Percentiles rank a stretch among this genome's conserved stretches.
Evolutionary conservation across 2,113 vertebrate species (phyloP).

Genomic region (Malurus melanocephalus): DNA sequence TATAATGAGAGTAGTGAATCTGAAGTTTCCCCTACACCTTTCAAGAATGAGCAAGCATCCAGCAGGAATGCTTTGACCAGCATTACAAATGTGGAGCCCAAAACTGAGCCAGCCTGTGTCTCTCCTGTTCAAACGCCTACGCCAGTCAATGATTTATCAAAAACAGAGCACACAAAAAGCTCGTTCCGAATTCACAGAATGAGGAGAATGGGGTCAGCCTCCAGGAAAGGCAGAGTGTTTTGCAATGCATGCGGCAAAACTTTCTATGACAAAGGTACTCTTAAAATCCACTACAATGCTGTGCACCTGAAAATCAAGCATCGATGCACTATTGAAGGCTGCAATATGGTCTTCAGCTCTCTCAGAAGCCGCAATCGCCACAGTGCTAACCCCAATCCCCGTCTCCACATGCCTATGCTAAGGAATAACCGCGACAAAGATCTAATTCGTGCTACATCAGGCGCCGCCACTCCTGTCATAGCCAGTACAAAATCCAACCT

Average conservation of each 20-base stretch:
- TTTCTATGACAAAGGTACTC: constrained; percentile 98
- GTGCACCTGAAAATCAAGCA: constrained; percentile 99
- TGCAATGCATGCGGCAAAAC: constrained; percentile 98
- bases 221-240: constrained; percentile 95
- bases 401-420: constrained; percentile 98
- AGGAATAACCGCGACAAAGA: constrained; percentile 98
- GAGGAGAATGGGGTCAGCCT: constrained; percentile 94
- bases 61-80: constrained; percentile 85
- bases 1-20: constrained; percentile 96
- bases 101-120: constrained; percentile 88
- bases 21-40: constrained; percentile 92
- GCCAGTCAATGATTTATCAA: constrained; percentile 80
- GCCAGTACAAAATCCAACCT: constrained; percentile 91
- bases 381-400: constrained; percentile 96
- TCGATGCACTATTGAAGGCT: constrained; percentile 96
- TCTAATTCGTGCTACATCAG: constrained; percentile 91
- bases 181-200: constrained; percentile 96
- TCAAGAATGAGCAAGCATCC: constrained; percentile 87
- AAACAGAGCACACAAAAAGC: constrained; percentile 91
- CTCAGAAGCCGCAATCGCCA: constrained; percentile 96
- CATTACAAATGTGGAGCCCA: constrained; percentile 92
- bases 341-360: constrained; percentile 99
- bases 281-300: constrained; percentile 98
- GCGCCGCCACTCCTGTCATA: constrained; percentile 91
- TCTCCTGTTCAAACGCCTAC: constrained; percentile 81